A percentile compares a stretch with the other conserved stretches of the same genome.
Evolutionary conservation across 2,888 invertebrate genomes (phyloP).

Genomic region (Leptogaster cylindrica): DNA sequence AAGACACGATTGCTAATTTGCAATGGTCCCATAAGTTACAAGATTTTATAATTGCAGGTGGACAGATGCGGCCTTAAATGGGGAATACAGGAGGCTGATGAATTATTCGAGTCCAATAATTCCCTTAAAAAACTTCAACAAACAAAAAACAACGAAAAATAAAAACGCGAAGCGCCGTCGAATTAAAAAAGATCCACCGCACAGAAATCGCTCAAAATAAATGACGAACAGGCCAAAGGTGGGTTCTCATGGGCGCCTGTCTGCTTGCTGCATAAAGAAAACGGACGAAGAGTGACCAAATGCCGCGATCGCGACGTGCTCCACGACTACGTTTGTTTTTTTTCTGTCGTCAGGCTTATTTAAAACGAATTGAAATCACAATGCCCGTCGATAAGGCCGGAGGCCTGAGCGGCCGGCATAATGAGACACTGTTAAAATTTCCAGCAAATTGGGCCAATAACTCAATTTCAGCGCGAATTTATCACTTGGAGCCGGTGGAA

Average conservation of each 20-base stretch:
- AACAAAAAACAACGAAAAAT: conserved; percentile 5
- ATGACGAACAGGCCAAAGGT: conserved; percentile 46
- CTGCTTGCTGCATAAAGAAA: conserved; percentile 42
- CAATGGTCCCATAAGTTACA: conserved; percentile 10
- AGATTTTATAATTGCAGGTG: conserved; percentile 20
- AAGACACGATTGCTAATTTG: background rate
- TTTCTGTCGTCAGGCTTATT: conserved; percentile 12
- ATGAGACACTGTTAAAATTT: conserved; percentile 20
- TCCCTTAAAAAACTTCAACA: background rate
- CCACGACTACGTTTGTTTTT: conserved; percentile 5
- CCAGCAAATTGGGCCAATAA: conserved; percentile 21
- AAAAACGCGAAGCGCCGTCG: background rate
- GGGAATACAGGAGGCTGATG: background rate
- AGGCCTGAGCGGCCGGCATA: background rate
- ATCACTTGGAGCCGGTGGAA: background rate
- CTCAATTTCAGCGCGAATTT: conserved; percentile 15
- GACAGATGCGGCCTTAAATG: background rate
- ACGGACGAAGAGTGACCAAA: conserved; percentile 38
- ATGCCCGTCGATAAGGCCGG: conserved; percentile 4
- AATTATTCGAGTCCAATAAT: conserved; percentile 19
- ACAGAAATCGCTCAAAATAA: conserved; percentile 36
- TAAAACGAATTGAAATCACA: conserved; percentile 29
- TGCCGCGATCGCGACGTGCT: conserved; percentile 17
- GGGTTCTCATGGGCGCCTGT: conserved; percentile 47
- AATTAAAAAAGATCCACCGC: conserved; percentile 28